Evolutionary conservation across 92 coral and sea anemone genomes (phyloP).

Genomic region (Heteractis magnifica): DNA sequence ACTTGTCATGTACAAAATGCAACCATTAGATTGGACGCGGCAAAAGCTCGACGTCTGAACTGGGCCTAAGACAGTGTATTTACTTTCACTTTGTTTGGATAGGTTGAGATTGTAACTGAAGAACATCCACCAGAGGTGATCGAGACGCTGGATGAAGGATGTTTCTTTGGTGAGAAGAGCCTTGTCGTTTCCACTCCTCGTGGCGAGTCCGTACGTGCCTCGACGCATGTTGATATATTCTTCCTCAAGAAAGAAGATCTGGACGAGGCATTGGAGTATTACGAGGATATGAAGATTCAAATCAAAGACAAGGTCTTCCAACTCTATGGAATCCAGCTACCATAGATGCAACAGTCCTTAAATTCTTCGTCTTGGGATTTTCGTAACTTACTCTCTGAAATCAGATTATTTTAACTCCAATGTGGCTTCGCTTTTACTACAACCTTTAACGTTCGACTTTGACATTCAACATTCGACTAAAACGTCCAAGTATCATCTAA

Average conservation of each 20-base stretch:
- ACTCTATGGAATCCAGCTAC: slow-evolving; percentile 37
- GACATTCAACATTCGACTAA: not conserved
- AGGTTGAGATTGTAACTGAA: slow-evolving; percentile 79
- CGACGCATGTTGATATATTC: slow-evolving; percentile 73
- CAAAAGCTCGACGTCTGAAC: no score
- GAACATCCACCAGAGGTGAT: slow-evolving; percentile 80
- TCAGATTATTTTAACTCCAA: not conserved
- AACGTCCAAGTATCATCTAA: not conserved
- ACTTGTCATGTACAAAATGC: no score
- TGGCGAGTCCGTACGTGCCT: slow-evolving; percentile 72
- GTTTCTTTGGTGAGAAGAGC: slow-evolving; percentile 62
- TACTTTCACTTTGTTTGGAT: not conserved
- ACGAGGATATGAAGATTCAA: slow-evolving; percentile 43
- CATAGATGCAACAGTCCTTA: not conserved
- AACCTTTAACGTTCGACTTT: not conserved
- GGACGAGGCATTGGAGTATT: slow-evolving; percentile 58
- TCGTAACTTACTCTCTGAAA: not conserved
- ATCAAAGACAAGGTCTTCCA: slow-evolving; percentile 57
- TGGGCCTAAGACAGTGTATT: no score
- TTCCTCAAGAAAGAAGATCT: slow-evolving; percentile 63
- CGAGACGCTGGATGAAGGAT: slow-evolving; percentile 63
- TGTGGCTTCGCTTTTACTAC: not conserved
- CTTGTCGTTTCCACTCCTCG: slow-evolving; percentile 69
- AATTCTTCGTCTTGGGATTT: slow-evolving; percentile 16
- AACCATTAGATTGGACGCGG: no score